A percentile compares a stretch with the other conserved stretches of the same genome.
Evolutionary conservation across 2,888 invertebrate species (phyloP).

Genomic region (Stenoptilia bipunctidactyla): DNA sequence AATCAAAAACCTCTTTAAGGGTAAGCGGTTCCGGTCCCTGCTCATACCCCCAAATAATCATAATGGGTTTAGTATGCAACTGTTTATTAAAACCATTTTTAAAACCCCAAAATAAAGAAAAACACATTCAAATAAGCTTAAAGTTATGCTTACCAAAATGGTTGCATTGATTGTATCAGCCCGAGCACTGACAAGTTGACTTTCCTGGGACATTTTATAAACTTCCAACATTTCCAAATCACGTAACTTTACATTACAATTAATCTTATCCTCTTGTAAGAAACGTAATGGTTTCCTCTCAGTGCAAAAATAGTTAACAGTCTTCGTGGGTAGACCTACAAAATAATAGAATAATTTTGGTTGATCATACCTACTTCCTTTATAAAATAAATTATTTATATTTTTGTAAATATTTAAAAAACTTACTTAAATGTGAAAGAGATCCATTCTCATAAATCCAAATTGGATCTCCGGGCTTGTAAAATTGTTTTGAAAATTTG

Average conservation of each 20-base stretch:
- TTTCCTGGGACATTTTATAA: conserved; percentile 29
- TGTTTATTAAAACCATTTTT: too few species aligned
- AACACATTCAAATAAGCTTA: neutral
- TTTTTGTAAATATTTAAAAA: too few species aligned
- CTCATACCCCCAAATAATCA: too few species aligned
- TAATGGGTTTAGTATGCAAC: too few species aligned
- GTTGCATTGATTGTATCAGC: conserved; percentile 31
- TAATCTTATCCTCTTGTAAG: conserved; percentile 33
- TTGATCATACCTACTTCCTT: too few species aligned
- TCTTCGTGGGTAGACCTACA: conserved; percentile 42
- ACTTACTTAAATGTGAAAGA: conserved; percentile 36
- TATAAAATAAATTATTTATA: too few species aligned
- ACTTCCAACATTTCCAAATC: conserved; percentile 51
- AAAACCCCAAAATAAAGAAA: too few species aligned
- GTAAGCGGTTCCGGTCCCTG: too few species aligned
- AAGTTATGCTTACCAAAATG: conserved; percentile 27
- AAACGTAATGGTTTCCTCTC: conserved; percentile 36
- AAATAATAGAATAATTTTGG: conserved; percentile 14
- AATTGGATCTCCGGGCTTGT: conserved; percentile 35
- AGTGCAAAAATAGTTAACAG: conserved; percentile 41
- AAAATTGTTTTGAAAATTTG: conserved; percentile 31
- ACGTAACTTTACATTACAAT: conserved; percentile 39
- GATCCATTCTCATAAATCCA: conserved; percentile 41
- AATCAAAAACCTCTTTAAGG: too few species aligned
- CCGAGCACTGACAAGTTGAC: conserved; percentile 36